Percentiles rank a stretch among this genome's conserved stretches.
These are phyloP conservation scores for Melanotaenia duboulayi DNA, from an alignment of 2,113 vertebrate genomes.

Conservation along the genomic window DNA sequence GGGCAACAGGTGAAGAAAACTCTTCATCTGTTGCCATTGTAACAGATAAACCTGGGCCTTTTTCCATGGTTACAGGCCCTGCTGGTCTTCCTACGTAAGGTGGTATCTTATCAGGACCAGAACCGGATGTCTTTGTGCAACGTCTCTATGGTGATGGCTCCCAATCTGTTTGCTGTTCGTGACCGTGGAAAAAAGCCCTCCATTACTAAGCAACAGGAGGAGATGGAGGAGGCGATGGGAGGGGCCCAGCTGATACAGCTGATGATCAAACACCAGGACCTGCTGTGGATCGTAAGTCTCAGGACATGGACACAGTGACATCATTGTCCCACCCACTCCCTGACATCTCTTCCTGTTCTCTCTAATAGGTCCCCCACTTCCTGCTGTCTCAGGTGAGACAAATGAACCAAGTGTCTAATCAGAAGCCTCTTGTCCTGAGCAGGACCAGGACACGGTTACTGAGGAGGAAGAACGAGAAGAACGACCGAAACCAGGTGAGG, in stretches of 20 bases:
- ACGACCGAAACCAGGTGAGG: slow-evolving; percentile 85
- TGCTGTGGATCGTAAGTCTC: slow-evolving; percentile 91
- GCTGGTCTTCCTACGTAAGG: slow-evolving; percentile 91
- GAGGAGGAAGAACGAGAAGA: slow-evolving; percentile 86
- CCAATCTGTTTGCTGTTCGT: slow-evolving; percentile 90
- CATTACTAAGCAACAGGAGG: slow-evolving; percentile 80
- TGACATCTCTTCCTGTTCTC: slow-evolving; percentile 33
- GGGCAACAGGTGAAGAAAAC: neutral
- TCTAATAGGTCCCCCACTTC: slow-evolving; percentile 90
- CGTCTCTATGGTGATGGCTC: slow-evolving; percentile 95
- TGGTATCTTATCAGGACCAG: slow-evolving; percentile 91
- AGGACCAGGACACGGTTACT: slow-evolving; percentile 82
- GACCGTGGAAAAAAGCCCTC: slow-evolving; percentile 82
- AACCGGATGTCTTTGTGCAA: slow-evolving; percentile 98
- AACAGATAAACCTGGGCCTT: neutral
- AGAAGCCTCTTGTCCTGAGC: slow-evolving; percentile 83
- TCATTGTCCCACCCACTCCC: neutral
- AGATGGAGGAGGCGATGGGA: slow-evolving; percentile 88
- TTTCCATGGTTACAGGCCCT: slow-evolving; percentile 83
- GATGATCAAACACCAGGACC: slow-evolving; percentile 91
- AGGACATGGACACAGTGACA: neutral
- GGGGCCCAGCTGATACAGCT: slow-evolving; percentile 89
- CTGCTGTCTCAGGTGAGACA: slow-evolving; percentile 92
- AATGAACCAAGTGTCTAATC: slow-evolving; percentile 89
- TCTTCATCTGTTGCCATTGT: neutral